phyloP scores from a whole-genome alignment of 2,113 vertebrate species.

The Python bivittatus region DNA sequence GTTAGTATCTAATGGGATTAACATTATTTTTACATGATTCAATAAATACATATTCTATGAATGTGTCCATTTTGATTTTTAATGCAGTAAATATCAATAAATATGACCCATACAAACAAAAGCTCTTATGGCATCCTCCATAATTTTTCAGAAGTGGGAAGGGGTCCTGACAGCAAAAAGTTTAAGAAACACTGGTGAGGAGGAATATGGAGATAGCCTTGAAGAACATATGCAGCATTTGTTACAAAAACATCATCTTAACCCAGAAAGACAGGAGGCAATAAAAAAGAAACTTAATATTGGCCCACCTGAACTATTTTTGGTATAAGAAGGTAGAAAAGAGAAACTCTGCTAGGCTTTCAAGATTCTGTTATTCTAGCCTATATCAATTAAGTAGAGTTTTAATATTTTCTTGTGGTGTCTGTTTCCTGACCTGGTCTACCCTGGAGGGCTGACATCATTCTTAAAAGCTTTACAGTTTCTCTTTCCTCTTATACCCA shows the following conservation, averaged over 20 bases:
- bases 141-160: not conserved
- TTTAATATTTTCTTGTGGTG: not conserved
- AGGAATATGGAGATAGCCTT: not conserved
- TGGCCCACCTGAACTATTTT: not conserved
- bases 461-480: not conserved
- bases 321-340: not conserved
- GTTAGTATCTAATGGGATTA: not conserved
- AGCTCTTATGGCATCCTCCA: not conserved
- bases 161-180: not conserved
- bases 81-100: not conserved
- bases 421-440: not conserved
- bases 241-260: not conserved
- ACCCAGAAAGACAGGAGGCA: not conserved
- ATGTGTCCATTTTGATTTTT: not conserved
- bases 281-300: not conserved
- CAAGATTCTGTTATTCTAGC: not conserved
- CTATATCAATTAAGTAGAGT: not conserved
- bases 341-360: not conserved
- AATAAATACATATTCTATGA: not conserved
- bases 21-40: not conserved
- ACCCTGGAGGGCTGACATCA: not conserved
- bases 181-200: not conserved
- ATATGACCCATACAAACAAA: not conserved
- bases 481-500: not conserved
- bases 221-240: not conserved